Percentiles rank a stretch among this genome's conserved stretches.
These are phyloP conservation scores for Peribatodes rhomboidaria DNA, from an alignment of 2,888 invertebrate genomes.

Conservation along the genomic window DNA sequence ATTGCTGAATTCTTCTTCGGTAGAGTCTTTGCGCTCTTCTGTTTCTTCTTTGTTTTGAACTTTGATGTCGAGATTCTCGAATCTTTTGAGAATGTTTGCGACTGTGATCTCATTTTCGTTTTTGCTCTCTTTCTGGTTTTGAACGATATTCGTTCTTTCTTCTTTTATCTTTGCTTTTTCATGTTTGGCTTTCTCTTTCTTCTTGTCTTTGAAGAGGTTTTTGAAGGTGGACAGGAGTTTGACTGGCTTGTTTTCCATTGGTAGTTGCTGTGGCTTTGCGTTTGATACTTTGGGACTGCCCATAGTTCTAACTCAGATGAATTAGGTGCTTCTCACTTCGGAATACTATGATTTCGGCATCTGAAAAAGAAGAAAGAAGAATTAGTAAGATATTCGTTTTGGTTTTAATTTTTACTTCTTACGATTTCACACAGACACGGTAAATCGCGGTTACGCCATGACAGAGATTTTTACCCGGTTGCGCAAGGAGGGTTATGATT, in stretches of 20 bases:
- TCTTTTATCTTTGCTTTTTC: constrained; percentile 15
- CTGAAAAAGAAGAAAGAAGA: constrained; percentile 41
- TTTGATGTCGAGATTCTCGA: constrained; percentile 39
- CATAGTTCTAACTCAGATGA: constrained; percentile 57
- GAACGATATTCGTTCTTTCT: constrained; percentile 14
- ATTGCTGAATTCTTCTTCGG: constrained; percentile 61
- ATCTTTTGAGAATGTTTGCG: constrained; percentile 33
- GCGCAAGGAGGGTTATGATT: no score
- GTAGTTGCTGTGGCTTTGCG: constrained; percentile 52
- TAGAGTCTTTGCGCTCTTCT: constrained; percentile 40
- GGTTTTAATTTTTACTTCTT: not conserved
- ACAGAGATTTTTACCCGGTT: no score
- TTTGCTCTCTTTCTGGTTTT: constrained; percentile 1
- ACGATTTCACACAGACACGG: no score
- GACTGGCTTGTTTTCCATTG: constrained; percentile 69
- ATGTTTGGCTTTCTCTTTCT: constrained; percentile 48
- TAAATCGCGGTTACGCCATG: no score
- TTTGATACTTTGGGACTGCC: constrained; percentile 63
- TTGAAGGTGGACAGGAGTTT: constrained; percentile 50
- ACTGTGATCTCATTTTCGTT: constrained; percentile 21
- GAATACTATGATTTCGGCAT: constrained; percentile 32
- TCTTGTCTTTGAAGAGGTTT: constrained; percentile 53
- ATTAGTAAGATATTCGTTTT: not conserved
- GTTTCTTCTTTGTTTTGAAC: constrained; percentile 20
- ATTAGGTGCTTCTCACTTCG: constrained; percentile 1